Percentiles rank a stretch among this genome's conserved stretches.
phyloP scores from a whole-genome alignment of 2,113 vertebrate genomes.

The Pogonocichla stellata region DNA sequence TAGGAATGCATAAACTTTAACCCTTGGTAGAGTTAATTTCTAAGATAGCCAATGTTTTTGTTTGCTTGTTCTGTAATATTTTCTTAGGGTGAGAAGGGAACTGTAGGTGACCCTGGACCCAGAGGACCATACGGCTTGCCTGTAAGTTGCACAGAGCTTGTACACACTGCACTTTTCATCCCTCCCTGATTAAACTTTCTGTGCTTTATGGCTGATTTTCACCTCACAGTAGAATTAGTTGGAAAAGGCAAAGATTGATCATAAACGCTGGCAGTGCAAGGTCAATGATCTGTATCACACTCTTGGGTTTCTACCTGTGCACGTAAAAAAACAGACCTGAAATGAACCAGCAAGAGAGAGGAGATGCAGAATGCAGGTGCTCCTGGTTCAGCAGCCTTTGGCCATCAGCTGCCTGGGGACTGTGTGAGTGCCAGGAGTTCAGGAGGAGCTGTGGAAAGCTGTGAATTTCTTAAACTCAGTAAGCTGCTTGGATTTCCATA shows the following conservation, averaged over 20 bases:
- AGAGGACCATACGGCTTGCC: conserved; percentile 95
- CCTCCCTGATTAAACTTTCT: neutral
- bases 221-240: neutral
- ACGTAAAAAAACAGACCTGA: neutral
- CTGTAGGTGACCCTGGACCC: conserved; percentile 87
- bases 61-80: conserved; percentile 30
- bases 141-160: conserved; percentile 78
- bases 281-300: neutral
- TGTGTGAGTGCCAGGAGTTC: neutral
- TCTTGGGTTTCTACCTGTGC: neutral
- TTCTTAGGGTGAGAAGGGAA: conserved; percentile 84
- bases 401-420: neutral
- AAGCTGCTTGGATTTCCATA: neutral
- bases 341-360: neutral
- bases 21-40: neutral
- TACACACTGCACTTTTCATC: neutral
- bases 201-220: conserved; percentile 17
- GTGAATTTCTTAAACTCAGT: neutral
- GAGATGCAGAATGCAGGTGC: neutral
- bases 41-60: neutral
- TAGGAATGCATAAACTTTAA: neutral
- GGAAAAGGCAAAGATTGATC: neutral
- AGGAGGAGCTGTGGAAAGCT: neutral
- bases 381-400: neutral
- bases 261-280: neutral